These are phyloP conservation scores for Otus sunia DNA, from an alignment of 2,113 vertebrate species.

Conservation along the genomic window DNA sequence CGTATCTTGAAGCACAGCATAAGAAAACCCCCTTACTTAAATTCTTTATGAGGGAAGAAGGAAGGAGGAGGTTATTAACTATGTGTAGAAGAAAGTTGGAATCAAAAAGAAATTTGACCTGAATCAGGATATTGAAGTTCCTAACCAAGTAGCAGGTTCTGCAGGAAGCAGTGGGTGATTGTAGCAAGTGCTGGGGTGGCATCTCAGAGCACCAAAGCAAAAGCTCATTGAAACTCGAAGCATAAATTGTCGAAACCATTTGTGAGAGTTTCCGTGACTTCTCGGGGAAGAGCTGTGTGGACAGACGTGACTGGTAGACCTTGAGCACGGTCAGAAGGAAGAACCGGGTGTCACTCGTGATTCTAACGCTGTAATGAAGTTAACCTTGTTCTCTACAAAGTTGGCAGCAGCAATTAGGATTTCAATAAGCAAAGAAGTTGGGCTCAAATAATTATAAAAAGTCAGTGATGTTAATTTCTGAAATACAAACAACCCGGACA, in stretches of 20 bases:
- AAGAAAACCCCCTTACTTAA: neutral
- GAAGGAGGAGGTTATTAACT: neutral
- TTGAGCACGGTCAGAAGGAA: neutral
- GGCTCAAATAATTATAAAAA: neutral
- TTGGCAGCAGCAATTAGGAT: neutral
- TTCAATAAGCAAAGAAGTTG: neutral
- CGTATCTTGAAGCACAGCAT: neutral
- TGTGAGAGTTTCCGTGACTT: neutral
- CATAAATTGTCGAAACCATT: accelerated
- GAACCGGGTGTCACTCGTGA: accelerated
- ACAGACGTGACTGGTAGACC: neutral
- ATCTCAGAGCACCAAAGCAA: neutral
- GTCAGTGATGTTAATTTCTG: neutral
- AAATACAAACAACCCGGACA: neutral
- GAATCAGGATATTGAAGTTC: neutral
- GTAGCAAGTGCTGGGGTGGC: neutral
- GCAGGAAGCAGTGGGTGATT: neutral
- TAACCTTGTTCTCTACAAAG: neutral
- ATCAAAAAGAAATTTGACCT: neutral
- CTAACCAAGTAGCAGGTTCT: neutral
- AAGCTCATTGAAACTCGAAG: neutral
- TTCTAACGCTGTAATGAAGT: accelerated
- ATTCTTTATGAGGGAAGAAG: neutral
- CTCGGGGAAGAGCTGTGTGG: neutral
- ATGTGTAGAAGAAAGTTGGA: neutral